Conservation (phyloP, 1,140 invertebrate species). For the Idris sp. region DNA sequence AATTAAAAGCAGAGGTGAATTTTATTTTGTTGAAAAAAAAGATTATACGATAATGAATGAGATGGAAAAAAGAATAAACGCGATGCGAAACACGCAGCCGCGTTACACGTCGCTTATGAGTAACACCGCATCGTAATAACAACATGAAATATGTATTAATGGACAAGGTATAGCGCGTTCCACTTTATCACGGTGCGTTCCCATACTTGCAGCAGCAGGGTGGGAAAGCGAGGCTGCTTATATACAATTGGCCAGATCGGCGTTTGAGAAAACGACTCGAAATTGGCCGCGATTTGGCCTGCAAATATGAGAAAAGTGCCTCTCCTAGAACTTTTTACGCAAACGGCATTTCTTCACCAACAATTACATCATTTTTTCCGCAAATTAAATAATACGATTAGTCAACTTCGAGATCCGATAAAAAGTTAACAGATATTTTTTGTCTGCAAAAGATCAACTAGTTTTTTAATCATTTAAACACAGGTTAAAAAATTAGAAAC, state of each 20-base stretch:
- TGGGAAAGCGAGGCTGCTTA: conserved; percentile 59
- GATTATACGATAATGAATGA: conserved; percentile 19
- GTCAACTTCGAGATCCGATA: conserved; percentile 13
- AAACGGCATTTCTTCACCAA: conserved; percentile 36
- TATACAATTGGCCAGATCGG: conserved; percentile 60
- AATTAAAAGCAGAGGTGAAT: no score
- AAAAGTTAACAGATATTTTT: conserved; percentile 25
- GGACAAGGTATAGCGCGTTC: conserved; percentile 61
- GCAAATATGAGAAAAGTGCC: conserved; percentile 46
- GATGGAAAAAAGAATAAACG: conserved; percentile 30
- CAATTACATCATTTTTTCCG: conserved; percentile 42
- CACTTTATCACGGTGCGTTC: conserved; percentile 63
- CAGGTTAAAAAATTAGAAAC: no score
- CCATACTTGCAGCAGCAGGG: conserved; percentile 60
- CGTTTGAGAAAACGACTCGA: conserved; percentile 46
- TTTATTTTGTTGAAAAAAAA: no score
- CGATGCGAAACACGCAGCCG: conserved; percentile 50
- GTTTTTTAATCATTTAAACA: background rate
- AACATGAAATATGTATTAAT: conserved; percentile 67
- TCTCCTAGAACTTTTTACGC: conserved; percentile 20
- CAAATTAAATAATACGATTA: conserved; percentile 44
- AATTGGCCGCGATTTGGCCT: conserved; percentile 45
- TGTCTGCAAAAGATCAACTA: conserved; percentile 5
- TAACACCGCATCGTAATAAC: conserved; percentile 44
- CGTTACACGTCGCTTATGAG: conserved; percentile 42